These are phyloP conservation scores for Lamprotornis superbus DNA, from an alignment of 2,113 vertebrate genomes.

Conservation along the genomic window DNA sequence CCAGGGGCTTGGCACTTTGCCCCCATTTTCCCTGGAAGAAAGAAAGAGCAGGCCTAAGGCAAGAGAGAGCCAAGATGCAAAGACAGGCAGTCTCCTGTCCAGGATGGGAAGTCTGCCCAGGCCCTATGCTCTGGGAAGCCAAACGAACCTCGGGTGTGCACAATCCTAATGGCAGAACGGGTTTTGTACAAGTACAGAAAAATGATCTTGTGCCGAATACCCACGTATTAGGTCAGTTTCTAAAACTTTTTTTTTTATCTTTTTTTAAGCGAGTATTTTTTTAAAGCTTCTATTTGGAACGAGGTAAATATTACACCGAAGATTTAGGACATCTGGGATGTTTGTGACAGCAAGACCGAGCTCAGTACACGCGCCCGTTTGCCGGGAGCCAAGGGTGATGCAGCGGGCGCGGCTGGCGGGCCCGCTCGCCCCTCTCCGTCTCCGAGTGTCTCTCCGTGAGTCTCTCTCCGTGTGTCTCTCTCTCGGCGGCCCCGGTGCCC, in stretches of 20 bases:
- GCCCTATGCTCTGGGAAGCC: not conserved
- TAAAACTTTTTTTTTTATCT: not conserved
- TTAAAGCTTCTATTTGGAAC: not conserved
- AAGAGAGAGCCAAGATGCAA: not conserved
- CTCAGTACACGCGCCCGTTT: not conserved
- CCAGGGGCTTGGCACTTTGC: accelerated
- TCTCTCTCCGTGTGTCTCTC: accelerated
- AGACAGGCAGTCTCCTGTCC: not conserved
- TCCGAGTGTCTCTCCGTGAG: too few relatives aligned
- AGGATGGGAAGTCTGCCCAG: accelerated
- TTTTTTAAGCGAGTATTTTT: not conserved
- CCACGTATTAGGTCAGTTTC: not conserved
- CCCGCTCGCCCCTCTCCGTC: too few relatives aligned
- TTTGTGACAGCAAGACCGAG: too few relatives aligned
- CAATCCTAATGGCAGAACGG: not conserved
- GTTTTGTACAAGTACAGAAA: not conserved
- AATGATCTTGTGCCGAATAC: accelerated
- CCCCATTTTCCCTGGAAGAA: not conserved
- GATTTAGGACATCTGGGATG: not conserved
- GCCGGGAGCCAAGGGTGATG: not conserved
- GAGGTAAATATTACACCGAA: too few relatives aligned
- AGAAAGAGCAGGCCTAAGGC: too few relatives aligned
- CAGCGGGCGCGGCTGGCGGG: not conserved
- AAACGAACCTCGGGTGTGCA: accelerated
- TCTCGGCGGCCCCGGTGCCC: accelerated